A percentile compares a stretch with the other conserved stretches of the same genome.
Evolutionary conservation across 2,888 invertebrate genomes (phyloP).

Genomic region (Netelia virgata): DNA sequence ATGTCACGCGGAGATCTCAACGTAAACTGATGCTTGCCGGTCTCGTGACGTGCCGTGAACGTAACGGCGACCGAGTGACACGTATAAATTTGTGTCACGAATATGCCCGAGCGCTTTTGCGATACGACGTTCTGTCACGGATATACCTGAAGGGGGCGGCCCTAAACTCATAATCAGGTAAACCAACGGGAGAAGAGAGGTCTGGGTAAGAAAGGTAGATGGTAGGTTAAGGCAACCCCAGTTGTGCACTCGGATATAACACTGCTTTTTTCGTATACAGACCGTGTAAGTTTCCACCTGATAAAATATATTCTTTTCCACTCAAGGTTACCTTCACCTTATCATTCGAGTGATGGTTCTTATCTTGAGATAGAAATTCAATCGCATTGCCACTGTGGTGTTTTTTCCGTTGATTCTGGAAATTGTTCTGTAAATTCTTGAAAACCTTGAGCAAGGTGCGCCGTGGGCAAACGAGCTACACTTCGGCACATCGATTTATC

Average conservation of each 20-base stretch:
- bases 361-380: not conserved
- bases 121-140: constrained; percentile 23
- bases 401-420: no score
- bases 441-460: no score
- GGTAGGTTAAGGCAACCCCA: not conserved
- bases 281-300: not conserved
- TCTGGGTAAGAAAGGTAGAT: not conserved
- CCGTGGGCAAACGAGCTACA: not conserved
- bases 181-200: constrained; percentile 5
- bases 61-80: constrained; percentile 30
- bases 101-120: constrained; percentile 16
- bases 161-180: constrained; percentile 7
- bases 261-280: no score
- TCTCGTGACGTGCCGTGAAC: constrained; percentile 9
- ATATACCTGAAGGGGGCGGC: constrained; percentile 1
- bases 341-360: not conserved
- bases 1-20: constrained; percentile 30
- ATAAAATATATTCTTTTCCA: not conserved
- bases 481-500: not conserved
- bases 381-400: no score
- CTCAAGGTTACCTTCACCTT: not conserved
- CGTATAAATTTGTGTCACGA: constrained; percentile 51
- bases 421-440: no score
- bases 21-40: constrained; percentile 21
- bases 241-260: not conserved